phyloP scores from a whole-genome alignment of 2,113 vertebrate species.

The Equus quagga region DNA sequence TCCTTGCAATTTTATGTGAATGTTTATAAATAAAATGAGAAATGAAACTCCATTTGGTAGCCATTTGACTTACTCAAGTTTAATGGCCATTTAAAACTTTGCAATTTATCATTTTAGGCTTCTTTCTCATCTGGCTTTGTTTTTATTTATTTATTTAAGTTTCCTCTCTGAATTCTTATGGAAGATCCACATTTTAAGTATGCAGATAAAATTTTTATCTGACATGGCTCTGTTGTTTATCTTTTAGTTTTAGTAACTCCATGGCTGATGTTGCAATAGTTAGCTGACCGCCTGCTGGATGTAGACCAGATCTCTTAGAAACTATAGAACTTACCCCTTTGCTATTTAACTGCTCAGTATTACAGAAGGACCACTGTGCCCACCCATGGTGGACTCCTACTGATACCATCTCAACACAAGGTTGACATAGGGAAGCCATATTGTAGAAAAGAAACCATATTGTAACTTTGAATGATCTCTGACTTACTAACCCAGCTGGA shows the following conservation, averaged over 20 bases:
- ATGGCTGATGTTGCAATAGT: background rate
- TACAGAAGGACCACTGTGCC: background rate
- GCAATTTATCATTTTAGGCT: constrained; percentile 81
- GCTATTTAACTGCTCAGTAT: fast-evolving
- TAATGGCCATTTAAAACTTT: constrained; percentile 80
- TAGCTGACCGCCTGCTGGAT: constrained; percentile 20
- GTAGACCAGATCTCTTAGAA: background rate
- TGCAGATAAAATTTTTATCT: constrained; percentile 67
- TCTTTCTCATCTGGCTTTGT: constrained; percentile 71
- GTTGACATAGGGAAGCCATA: too few species aligned
- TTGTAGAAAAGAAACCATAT: too few species aligned
- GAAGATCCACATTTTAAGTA: constrained; percentile 61
- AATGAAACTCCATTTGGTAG: constrained; percentile 82
- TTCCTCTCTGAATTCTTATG: constrained; percentile 57
- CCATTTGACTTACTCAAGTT: constrained; percentile 82
- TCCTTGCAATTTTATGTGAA: constrained; percentile 78
- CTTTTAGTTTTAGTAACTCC: constrained; percentile 16
- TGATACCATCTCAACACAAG: too few species aligned
- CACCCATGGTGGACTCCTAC: fast-evolving
- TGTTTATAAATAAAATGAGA: constrained; percentile 85
- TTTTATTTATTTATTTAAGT: constrained; percentile 62
- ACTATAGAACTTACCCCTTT: background rate
- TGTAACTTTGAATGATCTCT: too few species aligned
- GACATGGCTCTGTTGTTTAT: constrained; percentile 30
- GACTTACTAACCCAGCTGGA: too few species aligned